These are phyloP conservation scores for Chelonoidis abingdonii DNA, from an alignment of 2,113 vertebrate genomes.

Conservation along the genomic window DNA sequence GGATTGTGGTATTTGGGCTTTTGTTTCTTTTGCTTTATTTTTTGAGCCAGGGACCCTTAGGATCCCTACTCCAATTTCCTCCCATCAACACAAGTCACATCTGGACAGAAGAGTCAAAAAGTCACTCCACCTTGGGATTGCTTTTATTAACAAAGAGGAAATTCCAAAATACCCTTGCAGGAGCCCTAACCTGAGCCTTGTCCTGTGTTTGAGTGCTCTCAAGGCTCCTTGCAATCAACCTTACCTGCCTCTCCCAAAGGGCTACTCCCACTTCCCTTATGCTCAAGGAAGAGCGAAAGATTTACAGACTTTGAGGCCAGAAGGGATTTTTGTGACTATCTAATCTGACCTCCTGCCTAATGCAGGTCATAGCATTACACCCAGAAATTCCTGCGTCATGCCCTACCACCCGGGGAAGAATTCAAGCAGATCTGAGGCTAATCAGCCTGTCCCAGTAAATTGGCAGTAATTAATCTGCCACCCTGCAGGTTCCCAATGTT, in stretches of 20 bases:
- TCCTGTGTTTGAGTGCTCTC: background rate
- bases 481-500: conserved; percentile 41
- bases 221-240: background rate
- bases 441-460: conserved; percentile 27
- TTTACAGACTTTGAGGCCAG: too few relatives aligned
- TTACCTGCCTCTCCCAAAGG: accelerated
- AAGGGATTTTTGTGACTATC: background rate
- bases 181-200: background rate
- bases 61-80: background rate
- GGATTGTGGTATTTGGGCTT: accelerated
- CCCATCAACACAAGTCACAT: accelerated
- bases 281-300: background rate
- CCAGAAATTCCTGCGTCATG: background rate
- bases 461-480: conserved; percentile 34
- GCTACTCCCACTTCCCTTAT: background rate
- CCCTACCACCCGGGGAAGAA: background rate
- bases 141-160: background rate
- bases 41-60: background rate
- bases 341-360: background rate
- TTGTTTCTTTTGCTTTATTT: too few relatives aligned
- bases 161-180: background rate
- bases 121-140: accelerated
- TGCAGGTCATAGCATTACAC: background rate
- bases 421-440: conserved; percentile 15
- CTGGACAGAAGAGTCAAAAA: accelerated